phyloP scores from a whole-genome alignment of 1,140 invertebrate species.

The Oncopeltus fasciatus region DNA sequence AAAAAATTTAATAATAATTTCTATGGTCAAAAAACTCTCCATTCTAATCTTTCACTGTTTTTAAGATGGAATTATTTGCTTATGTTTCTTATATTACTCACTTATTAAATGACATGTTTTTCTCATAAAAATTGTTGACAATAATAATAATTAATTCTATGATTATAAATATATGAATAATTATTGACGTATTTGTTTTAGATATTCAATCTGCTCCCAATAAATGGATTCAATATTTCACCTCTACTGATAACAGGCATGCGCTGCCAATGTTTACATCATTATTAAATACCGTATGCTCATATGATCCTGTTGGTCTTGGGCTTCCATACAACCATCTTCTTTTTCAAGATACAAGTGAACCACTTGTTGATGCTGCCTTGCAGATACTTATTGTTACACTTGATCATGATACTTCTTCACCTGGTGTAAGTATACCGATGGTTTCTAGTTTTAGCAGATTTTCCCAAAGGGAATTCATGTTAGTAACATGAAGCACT shows the following conservation, averaged over 20 bases:
- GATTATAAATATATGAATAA: neutral
- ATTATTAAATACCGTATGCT: conserved; percentile 87
- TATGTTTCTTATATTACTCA: too few species aligned
- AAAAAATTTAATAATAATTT: too few species aligned
- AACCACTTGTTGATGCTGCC: conserved; percentile 89
- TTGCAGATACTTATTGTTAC: conserved; percentile 92
- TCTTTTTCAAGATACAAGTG: conserved; percentile 84
- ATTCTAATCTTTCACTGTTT: too few species aligned
- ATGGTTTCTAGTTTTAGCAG: too few species aligned
- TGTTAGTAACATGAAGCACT: too few species aligned
- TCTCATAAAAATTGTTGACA: too few species aligned
- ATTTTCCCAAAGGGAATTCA: too few species aligned
- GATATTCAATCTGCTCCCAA: conserved; percentile 31
- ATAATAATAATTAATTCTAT: too few species aligned
- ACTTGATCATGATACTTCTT: conserved; percentile 69
- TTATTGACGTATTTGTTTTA: conserved; percentile 20
- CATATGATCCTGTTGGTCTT: conserved; percentile 93
- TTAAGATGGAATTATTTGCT: too few species aligned
- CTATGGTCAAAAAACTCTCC: too few species aligned
- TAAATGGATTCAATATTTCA: conserved; percentile 37
- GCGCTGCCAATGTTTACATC: conserved; percentile 96
- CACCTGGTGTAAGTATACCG: conserved; percentile 31
- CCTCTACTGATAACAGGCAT: conserved; percentile 50
- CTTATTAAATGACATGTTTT: too few species aligned
- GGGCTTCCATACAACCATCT: conserved; percentile 97